These are phyloP conservation scores for Urocyon cinereoargenteus DNA, from an alignment of 2,797 vertebrate genomes.

Conservation along the genomic window DNA sequence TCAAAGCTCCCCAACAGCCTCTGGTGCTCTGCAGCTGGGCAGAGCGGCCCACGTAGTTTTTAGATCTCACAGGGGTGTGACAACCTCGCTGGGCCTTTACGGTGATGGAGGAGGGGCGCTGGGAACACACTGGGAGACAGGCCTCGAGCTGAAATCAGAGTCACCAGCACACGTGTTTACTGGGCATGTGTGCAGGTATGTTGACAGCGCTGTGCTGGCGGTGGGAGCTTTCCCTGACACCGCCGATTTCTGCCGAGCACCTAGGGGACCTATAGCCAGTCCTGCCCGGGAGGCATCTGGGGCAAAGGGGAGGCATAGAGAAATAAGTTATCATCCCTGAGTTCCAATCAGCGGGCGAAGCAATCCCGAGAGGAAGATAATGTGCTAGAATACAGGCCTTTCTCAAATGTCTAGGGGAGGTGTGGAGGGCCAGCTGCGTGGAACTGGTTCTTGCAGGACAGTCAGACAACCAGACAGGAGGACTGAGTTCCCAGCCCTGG, in stretches of 20 bases:
- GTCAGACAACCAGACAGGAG: background rate
- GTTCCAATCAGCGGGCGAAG: background rate
- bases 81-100: background rate
- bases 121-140: background rate
- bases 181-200: background rate
- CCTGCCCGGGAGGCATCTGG: background rate
- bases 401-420: background rate
- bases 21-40: background rate
- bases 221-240: background rate
- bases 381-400: background rate
- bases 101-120: background rate
- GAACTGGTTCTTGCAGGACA: background rate
- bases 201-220: background rate
- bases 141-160: background rate
- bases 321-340: background rate
- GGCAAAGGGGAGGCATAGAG: background rate
- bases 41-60: background rate
- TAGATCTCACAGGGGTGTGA: background rate
- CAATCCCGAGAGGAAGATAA: background rate
- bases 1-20: conserved; percentile 6
- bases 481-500: background rate
- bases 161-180: background rate
- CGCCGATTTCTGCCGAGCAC: fast-evolving
- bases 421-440: too few species aligned
- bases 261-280: fast-evolving